Base-by-base conservation (phyloP, 2,797 vertebrate genomes). In the Anguilla pacifica region DNA sequence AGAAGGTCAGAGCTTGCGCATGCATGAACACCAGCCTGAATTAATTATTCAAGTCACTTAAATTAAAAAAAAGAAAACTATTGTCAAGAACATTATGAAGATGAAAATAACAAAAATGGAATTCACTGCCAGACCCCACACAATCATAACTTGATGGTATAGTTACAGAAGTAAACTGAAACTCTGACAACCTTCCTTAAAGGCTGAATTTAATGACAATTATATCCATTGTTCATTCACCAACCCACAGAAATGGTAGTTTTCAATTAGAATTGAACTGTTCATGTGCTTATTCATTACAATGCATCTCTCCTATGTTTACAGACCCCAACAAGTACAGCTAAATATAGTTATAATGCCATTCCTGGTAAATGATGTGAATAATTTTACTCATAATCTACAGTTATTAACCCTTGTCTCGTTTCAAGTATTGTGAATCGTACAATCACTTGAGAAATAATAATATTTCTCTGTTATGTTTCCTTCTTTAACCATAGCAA, bases 1-100 rank as follows among this genome's bases (percentile, higher is more conserved):
- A 35, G 72, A 77, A 31, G 67, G 72, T 77, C 72, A 77, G 31
- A 35, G 19, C 31, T 74, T 13, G 31, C 28, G 39, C 70, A 11
- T 74, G 31, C 70, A 77, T 70, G 67, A 70, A 25, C n/a, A 77
- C 31, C 31, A 77, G 35, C 11, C 72, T 77, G 35, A 77, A 77
- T 77, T 77, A 43, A 77, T 39, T 77, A 19, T 39, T 77, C 72
- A 77, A 77, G 72, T 39, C 72, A 43, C 72, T 77, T 77, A 10
- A 43, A 77, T 35, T 77, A 6, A 39, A 77, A 19, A 72, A 77
- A 77, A 77, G 43, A 39, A 77, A 74, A 74, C 28, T 11, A 74
- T 74, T 74, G 7, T 3, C 70, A 74, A 74, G 70, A 31, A 74
- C 39, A 74, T 74, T 11, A 35, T 28, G 31, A 35, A 74, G 70